phyloP scores from a whole-genome alignment of 92 coral and sea anemone genomes.

The Epizoanthus rinbou region DNA sequence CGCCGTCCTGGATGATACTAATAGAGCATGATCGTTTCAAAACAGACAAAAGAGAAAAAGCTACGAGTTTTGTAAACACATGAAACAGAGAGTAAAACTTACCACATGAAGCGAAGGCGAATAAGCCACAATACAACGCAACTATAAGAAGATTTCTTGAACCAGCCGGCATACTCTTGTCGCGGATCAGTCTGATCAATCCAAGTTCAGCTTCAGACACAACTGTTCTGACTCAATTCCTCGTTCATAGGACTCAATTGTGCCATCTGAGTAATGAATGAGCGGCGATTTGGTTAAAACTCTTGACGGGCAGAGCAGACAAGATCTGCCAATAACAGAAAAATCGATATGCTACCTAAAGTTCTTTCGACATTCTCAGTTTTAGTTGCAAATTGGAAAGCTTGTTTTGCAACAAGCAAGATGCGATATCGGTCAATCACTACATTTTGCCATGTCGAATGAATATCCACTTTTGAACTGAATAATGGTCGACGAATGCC shows the following conservation, averaged over 20 bases:
- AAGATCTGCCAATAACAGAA: not conserved
- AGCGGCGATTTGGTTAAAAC: conserved; percentile 1
- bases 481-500: not conserved
- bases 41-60: too few relatives aligned
- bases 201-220: not conserved
- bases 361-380: not conserved
- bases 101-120: conserved; percentile 5
- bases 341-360: not conserved
- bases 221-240: not conserved
- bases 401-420: not conserved
- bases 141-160: not conserved
- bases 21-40: too few relatives aligned
- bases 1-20: too few relatives aligned
- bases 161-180: not conserved
- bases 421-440: not conserved
- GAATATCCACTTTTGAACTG: not conserved
- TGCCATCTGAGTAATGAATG: conserved; percentile 8
- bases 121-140: not conserved
- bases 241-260: conserved; percentile 12
- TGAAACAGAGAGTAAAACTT: conserved; percentile 1
- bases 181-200: not conserved
- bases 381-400: not conserved
- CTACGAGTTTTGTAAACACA: not conserved
- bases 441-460: not conserved
- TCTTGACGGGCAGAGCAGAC: not conserved